Conservation (phyloP, 2,888 invertebrate genomes). For the Molanna angustata region DNA sequence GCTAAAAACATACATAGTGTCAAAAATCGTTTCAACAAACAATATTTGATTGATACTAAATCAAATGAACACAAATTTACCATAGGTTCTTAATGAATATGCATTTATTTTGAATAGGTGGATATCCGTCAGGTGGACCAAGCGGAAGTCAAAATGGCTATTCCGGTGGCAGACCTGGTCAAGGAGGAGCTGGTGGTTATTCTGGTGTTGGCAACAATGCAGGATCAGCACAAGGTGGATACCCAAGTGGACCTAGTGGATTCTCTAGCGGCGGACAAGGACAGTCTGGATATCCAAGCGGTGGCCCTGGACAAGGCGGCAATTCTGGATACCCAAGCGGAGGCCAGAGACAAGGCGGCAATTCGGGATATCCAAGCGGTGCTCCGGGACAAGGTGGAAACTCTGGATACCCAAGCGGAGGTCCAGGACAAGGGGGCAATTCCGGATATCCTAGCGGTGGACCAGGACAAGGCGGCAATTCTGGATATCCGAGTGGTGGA, state of each 20-base stretch:
- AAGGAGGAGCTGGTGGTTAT: slow-evolving; percentile 34
- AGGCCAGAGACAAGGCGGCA: slow-evolving; percentile 32
- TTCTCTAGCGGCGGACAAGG: slow-evolving; percentile 8
- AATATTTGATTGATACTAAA: background rate
- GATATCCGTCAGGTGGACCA: slow-evolving; percentile 31
- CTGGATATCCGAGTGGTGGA: slow-evolving; percentile 39
- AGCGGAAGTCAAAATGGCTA: slow-evolving; percentile 25
- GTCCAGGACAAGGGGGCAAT: slow-evolving; percentile 34
- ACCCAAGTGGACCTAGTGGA: slow-evolving; percentile 21
- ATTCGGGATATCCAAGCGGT: slow-evolving; percentile 30
- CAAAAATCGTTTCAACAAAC: no score
- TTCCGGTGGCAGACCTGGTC: slow-evolving; percentile 38
- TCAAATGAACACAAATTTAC: background rate
- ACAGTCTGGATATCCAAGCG: slow-evolving; percentile 15
- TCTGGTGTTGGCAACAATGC: slow-evolving; percentile 34
- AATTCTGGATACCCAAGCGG: slow-evolving; percentile 26
- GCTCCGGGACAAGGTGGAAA: slow-evolving; percentile 26
- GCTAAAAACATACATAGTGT: no score
- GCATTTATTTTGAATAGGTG: slow-evolving; percentile 1
- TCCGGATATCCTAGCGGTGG: slow-evolving; percentile 40
- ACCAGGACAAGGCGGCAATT: slow-evolving; percentile 32
- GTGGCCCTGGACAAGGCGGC: slow-evolving; percentile 18
- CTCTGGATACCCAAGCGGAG: slow-evolving; percentile 21
- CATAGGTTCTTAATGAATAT: background rate
- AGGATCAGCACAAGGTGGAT: slow-evolving; percentile 22